phyloP scores from a whole-genome alignment of 2,888 invertebrate genomes.

The Anagyrus pseudococci region DNA sequence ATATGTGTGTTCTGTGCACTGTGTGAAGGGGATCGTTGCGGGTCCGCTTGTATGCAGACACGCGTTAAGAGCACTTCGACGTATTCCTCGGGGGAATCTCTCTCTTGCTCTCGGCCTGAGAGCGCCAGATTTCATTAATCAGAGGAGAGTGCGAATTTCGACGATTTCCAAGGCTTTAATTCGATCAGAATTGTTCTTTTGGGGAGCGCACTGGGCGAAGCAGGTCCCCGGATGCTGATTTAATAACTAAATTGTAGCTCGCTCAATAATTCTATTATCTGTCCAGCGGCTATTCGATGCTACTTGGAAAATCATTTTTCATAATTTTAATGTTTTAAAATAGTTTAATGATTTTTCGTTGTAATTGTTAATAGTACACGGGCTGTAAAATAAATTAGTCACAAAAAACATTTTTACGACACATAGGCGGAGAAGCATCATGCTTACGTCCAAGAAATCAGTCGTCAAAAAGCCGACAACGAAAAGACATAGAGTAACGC shows the following conservation, averaged over 20 bases:
- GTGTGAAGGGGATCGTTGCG: background rate
- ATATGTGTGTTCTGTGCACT: conserved; percentile 30
- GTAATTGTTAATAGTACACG: too few relatives aligned
- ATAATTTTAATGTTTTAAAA: too few relatives aligned
- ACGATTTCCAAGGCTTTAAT: conserved; percentile 15
- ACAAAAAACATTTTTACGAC: too few relatives aligned
- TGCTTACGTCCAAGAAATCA: conserved; percentile 45
- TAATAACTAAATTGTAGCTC: conserved; percentile 13
- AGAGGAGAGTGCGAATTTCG: conserved; percentile 30
- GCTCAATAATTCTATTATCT: background rate
- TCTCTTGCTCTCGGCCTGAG: too few relatives aligned
- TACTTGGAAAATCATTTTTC: too few relatives aligned
- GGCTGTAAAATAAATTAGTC: too few relatives aligned
- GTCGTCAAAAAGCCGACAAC: conserved; percentile 43
- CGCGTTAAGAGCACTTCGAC: conserved; percentile 25
- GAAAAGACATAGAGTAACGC: conserved; percentile 29
- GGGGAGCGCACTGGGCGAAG: background rate
- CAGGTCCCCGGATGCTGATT: background rate
- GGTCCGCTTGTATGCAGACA: background rate
- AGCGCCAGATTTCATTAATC: conserved; percentile 35
- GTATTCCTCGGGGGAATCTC: conserved; percentile 31
- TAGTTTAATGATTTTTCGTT: too few relatives aligned
- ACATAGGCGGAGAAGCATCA: too few relatives aligned
- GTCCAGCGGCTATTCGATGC: conserved; percentile 16
- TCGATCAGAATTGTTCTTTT: conserved; percentile 25